Conservation (phyloP, 2,888 invertebrate species). For the Oithona nana region DNA sequence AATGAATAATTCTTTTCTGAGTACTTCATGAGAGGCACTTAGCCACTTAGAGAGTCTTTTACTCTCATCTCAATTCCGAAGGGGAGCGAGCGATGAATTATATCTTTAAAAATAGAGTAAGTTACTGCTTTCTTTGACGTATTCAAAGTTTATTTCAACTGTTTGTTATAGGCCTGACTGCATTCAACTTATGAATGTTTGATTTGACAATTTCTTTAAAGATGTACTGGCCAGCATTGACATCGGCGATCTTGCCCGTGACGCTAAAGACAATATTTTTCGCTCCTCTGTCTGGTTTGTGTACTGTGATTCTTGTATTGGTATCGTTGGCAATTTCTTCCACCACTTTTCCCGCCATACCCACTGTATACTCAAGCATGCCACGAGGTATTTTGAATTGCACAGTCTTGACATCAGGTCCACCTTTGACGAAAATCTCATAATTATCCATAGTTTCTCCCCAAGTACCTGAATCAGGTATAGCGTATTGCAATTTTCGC, state of each 20-base stretch:
- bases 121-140: too few relatives aligned
- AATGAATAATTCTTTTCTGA: too few relatives aligned
- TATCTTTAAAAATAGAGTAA: too few relatives aligned
- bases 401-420: conserved; percentile 10
- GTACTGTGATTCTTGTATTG: conserved; percentile 7
- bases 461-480: conserved; percentile 14
- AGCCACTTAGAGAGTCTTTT: too few relatives aligned
- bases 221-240: conserved; percentile 12
- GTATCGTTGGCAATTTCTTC: conserved; percentile 15
- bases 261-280: conserved; percentile 5
- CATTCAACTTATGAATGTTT: conserved; percentile 12
- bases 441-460: conserved; percentile 14
- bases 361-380: conserved; percentile 12
- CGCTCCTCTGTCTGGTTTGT: conserved; percentile 7
- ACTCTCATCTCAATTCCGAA: too few relatives aligned
- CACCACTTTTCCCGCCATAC: conserved; percentile 15
- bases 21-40: too few relatives aligned
- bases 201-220: conserved; percentile 14
- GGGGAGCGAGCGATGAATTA: too few relatives aligned
- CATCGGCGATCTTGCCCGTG: conserved; percentile 1
- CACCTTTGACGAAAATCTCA: conserved; percentile 15
- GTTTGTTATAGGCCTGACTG: conserved; percentile 11
- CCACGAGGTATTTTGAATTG: conserved; percentile 12
- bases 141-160: background rate
- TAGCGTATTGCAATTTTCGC: conserved; percentile 12